Conservation (phyloP, 2,113 vertebrate genomes). For the Urocolius indicus region DNA sequence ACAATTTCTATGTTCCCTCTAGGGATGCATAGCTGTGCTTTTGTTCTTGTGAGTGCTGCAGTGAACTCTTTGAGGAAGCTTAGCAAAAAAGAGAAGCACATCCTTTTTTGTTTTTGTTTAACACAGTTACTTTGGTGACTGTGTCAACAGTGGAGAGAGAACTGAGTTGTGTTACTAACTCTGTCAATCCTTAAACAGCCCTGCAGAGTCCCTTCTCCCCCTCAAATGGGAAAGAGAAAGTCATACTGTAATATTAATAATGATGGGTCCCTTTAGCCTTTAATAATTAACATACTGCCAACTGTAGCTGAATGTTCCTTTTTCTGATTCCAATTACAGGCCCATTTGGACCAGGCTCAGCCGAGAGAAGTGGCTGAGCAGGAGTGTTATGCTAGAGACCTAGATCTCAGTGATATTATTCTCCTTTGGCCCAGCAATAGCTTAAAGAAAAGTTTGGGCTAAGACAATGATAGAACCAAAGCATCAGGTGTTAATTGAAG, state of each 20-base stretch:
- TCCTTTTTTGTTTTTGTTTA: neutral
- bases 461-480: neutral
- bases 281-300: slow-evolving; percentile 51
- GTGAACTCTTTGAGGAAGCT: neutral
- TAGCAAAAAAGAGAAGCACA: neutral
- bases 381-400: neutral
- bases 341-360: slow-evolving; percentile 12
- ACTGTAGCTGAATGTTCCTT: slow-evolving; percentile 24
- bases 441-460: slow-evolving; percentile 27
- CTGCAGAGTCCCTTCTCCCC: neutral
- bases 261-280: slow-evolving; percentile 8
- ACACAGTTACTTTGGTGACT: neutral
- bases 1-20: neutral
- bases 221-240: neutral
- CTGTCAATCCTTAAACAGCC: neutral
- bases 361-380: neutral
- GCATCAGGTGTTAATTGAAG: neutral
- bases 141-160: neutral
- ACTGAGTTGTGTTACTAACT: neutral
- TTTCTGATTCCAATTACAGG: neutral
- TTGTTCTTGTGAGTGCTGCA: neutral
- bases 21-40: neutral
- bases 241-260: slow-evolving; percentile 44
- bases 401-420: neutral
- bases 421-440: slow-evolving; percentile 21